Conservation (phyloP, 37 sponge, comb jelly and placozoan genomes). For the Petrosia ficiformis region DNA sequence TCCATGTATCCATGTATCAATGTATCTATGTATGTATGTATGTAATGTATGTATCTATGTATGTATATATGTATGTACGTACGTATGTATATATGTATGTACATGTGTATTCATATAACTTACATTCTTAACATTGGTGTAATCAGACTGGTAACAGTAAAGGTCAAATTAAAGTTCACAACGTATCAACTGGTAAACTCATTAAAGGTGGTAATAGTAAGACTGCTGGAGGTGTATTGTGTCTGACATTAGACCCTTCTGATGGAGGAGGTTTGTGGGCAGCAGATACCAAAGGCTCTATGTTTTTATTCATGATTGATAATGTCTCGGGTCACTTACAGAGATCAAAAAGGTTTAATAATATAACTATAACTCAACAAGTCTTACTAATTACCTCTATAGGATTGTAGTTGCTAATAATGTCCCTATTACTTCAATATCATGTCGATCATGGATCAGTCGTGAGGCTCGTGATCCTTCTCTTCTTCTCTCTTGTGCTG, state of each 20-base stretch:
- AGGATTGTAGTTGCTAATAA: constrained; percentile 74
- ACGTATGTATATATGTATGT: too few relatives aligned
- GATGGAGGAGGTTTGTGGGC: constrained; percentile 77
- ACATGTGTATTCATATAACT: too few relatives aligned
- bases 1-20: too few relatives aligned
- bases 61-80: too few relatives aligned
- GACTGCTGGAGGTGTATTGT: constrained; percentile 65
- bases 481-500: constrained; percentile 69
- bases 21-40: too few relatives aligned
- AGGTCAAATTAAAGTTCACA: constrained; percentile 76
- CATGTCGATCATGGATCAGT: constrained; percentile 85
- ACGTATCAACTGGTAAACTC: constrained; percentile 84
- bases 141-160: constrained; percentile 76
- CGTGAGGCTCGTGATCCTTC: constrained; percentile 87
- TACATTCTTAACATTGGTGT: not conserved
- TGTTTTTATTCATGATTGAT: constrained; percentile 69
- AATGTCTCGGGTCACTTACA: constrained; percentile 63
- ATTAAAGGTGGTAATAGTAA: constrained; percentile 80
- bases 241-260: constrained; percentile 69
- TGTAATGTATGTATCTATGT: too few relatives aligned
- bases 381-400: not conserved
- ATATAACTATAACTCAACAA: not conserved
- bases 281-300: constrained; percentile 84
- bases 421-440: constrained; percentile 60
- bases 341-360: constrained; percentile 55